These are phyloP conservation scores for Nematostella vectensis DNA, from an alignment of 92 coral and sea anemone species.

Conservation along the genomic window DNA sequence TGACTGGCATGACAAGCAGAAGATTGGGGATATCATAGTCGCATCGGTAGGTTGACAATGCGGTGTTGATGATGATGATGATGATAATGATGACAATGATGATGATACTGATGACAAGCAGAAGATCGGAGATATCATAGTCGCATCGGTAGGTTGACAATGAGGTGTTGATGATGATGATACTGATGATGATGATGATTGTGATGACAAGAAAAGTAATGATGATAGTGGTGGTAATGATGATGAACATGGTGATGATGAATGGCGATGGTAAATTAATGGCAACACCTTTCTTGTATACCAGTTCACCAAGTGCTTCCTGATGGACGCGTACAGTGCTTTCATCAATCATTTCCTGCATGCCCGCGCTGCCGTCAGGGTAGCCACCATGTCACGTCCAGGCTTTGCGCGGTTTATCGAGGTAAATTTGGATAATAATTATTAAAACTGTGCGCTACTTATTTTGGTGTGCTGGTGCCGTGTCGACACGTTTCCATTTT, in stretches of 20 bases:
- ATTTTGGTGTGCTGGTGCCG: too few species aligned
- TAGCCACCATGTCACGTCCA: constrained; percentile 84
- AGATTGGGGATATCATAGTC: constrained; percentile 95
- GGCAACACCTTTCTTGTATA: too few species aligned
- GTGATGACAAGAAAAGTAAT: too few species aligned
- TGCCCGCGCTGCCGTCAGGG: constrained; percentile 88
- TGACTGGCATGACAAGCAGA: constrained; percentile 95
- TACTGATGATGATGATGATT: too few species aligned
- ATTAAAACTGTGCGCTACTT: too few species aligned
- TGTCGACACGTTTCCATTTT: too few species aligned
- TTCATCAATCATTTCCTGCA: constrained; percentile 88
- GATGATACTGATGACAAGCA: constrained; percentile 91
- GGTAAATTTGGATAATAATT: constrained; percentile 31
- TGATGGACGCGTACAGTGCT: constrained; percentile 98
- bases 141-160: constrained; percentile 82
- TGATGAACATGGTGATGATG: too few species aligned
- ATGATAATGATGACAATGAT: background rate
- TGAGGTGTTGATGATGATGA: too few species aligned
- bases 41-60: constrained; percentile 66
- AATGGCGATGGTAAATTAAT: too few species aligned
- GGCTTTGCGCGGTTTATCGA: constrained; percentile 83
- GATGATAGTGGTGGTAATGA: too few species aligned
- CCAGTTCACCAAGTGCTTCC: constrained; percentile 89
- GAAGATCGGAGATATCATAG: constrained; percentile 96
- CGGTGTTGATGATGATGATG: constrained; percentile 6